Percentiles rank a stretch among this genome's conserved stretches.
Conservation (phyloP, 2,888 invertebrate species). For the Siphlonurus alternatus region DNA sequence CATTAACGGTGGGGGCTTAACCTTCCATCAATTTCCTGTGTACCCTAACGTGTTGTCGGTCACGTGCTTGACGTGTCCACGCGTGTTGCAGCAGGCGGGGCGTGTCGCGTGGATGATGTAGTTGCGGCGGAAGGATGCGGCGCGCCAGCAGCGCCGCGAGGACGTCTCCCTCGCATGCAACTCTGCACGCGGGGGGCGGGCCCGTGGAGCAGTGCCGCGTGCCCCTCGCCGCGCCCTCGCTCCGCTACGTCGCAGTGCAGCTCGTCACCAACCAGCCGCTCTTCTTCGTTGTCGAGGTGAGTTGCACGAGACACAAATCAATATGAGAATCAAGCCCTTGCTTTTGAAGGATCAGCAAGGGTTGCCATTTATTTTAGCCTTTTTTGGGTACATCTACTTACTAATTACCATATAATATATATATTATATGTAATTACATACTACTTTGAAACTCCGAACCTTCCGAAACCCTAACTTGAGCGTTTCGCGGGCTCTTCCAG, state of each 20-base stretch:
- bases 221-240: constrained; percentile 20
- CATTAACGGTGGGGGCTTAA: no score
- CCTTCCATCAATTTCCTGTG: no score
- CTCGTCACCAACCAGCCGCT: constrained; percentile 25
- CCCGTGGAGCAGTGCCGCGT: constrained; percentile 21
- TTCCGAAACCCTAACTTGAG: no score
- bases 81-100: background rate
- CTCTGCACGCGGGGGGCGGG: constrained; percentile 13
- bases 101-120: background rate
- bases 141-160: constrained; percentile 1
- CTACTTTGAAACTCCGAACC: no score
- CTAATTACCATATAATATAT: no score
- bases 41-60: background rate
- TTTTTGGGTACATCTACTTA: no score
- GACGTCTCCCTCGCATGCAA: background rate
- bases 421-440: no score
- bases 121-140: constrained; percentile 2
- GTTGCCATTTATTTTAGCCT: no score
- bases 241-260: constrained; percentile 24
- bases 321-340: no score
- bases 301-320: no score
- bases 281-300: constrained; percentile 27
- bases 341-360: no score
- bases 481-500: no score
- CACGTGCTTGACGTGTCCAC: background rate